These are phyloP conservation scores for Chlorops oryzae DNA, from an alignment of 1,140 invertebrate genomes.

Conservation along the genomic window DNA sequence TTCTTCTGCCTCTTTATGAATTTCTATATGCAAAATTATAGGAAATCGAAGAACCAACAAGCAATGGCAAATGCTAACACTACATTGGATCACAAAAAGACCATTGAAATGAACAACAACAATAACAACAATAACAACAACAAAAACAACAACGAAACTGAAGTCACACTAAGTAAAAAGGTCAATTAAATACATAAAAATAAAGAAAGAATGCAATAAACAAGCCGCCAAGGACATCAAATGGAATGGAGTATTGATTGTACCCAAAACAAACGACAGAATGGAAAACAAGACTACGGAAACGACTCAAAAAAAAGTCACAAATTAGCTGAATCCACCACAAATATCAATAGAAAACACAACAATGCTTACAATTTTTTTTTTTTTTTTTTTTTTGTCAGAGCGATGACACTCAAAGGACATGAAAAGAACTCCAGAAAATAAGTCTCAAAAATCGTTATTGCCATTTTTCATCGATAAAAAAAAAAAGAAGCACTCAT, in stretches of 20 bases:
- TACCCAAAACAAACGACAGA: slow-evolving; percentile 20
- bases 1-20: slow-evolving; percentile 88
- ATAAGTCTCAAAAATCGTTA: no score
- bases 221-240: slow-evolving; percentile 9
- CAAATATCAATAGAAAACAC: no score
- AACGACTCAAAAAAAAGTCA: not conserved
- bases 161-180: slow-evolving; percentile 3
- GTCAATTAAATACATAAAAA: no score
- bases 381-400: no score
- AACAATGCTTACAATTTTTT: no score
- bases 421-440: no score
- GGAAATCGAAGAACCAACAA: slow-evolving; percentile 44
- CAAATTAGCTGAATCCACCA: slow-evolving; percentile 17
- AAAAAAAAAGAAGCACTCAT: no score
- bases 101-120: slow-evolving; percentile 12
- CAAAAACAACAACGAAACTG: no score
- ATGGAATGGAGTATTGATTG: slow-evolving; percentile 36
- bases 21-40: slow-evolving; percentile 84
- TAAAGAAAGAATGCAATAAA: no score
- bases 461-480: no score
- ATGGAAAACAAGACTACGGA: slow-evolving; percentile 14
- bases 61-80: slow-evolving; percentile 19
- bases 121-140: no score
- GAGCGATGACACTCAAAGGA: no score
- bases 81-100: slow-evolving; percentile 1